A percentile compares a stretch with the other conserved stretches of the same genome.
phyloP scores from a whole-genome alignment of 2,797 vertebrate genomes.

The Myotis pilosus region DNA sequence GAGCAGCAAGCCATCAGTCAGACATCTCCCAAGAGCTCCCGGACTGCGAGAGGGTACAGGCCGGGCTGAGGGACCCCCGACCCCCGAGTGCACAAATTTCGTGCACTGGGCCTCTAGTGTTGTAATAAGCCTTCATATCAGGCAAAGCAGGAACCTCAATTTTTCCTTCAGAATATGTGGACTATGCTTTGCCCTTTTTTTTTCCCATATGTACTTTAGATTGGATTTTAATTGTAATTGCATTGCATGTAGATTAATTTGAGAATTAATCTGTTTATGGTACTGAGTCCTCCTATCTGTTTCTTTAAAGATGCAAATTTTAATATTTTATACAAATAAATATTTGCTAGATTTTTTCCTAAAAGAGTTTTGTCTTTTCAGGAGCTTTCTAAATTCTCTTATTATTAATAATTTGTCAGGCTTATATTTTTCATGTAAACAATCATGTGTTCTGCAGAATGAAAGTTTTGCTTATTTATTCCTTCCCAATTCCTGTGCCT shows the following conservation, averaged over 20 bases:
- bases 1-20: no score
- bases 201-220: neutral
- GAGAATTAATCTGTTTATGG: neutral
- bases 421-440: neutral
- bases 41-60: no score
- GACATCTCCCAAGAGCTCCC: no score
- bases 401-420: neutral
- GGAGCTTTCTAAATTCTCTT: neutral
- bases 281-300: neutral
- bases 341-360: neutral
- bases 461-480: neutral
- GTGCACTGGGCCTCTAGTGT: no score
- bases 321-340: slow-evolving; percentile 4
- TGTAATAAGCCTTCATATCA: neutral
- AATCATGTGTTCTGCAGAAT: neutral
- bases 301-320: slow-evolving; percentile 1
- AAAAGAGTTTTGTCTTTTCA: neutral
- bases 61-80: no score
- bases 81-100: no score
- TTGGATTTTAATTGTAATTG: neutral
- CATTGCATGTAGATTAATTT: neutral
- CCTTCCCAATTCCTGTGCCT: neutral
- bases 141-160: neutral
- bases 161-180: neutral
- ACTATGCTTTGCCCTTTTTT: neutral